Evolutionary conservation across 2,113 vertebrate genomes (phyloP).

Genomic region (Rhinolophus sinicus): DNA sequence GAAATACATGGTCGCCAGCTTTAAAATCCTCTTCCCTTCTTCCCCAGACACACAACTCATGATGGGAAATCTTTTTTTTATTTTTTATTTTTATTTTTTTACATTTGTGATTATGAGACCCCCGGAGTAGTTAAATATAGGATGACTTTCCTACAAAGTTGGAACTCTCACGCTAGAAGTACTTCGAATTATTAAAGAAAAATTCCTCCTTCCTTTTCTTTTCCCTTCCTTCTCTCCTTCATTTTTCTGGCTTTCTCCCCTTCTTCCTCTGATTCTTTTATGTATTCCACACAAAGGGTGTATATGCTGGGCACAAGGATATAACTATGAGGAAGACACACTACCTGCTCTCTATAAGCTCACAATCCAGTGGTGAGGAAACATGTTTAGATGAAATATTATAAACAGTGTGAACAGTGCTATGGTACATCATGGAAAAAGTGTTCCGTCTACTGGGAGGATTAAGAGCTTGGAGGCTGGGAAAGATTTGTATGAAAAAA

Average conservation of each 20-base stretch:
- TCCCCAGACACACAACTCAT: background rate
- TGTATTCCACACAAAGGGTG: background rate
- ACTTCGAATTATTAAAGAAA: background rate
- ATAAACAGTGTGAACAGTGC: background rate
- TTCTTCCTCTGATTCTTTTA: background rate
- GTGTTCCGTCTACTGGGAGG: background rate
- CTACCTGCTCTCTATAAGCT: background rate
- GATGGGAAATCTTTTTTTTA: background rate
- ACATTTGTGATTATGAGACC: background rate
- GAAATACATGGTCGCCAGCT: background rate
- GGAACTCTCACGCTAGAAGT: background rate
- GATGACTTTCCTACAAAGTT: background rate
- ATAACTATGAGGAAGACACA: background rate
- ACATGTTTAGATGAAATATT: background rate
- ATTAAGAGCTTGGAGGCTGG: background rate
- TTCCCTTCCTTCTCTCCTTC: background rate
- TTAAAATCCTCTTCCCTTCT: background rate
- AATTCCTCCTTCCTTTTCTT: background rate
- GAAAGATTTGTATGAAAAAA: background rate
- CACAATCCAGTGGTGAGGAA: background rate
- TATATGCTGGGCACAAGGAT: background rate
- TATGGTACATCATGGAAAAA: background rate
- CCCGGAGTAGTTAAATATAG: background rate
- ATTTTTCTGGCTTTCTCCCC: background rate
- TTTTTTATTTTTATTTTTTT: background rate